A percentile compares a stretch with the other conserved stretches of the same genome.
These are phyloP conservation scores for Monodelphis domestica DNA, from an alignment of 2,797 vertebrate species.

Conservation along the genomic window DNA sequence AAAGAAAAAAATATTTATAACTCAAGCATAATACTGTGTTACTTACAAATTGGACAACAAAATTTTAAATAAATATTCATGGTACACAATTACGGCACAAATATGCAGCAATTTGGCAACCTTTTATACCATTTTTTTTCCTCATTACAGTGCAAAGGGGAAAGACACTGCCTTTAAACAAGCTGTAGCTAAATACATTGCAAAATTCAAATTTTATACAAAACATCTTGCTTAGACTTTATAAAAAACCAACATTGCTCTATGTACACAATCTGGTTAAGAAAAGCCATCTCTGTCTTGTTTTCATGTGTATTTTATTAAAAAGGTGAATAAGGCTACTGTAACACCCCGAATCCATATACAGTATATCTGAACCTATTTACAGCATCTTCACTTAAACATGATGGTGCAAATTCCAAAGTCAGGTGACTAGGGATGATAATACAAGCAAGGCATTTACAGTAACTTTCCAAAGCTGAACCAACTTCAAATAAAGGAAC, in stretches of 20 bases:
- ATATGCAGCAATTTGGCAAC: constrained; percentile 99
- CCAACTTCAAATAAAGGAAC: constrained; percentile 94
- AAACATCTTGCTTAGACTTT: constrained; percentile 99
- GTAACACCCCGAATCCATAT: constrained; percentile 97
- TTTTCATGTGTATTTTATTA: constrained; percentile 88
- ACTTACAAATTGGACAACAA: constrained; percentile 96
- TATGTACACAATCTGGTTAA: constrained; percentile 99
- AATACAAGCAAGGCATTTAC: constrained; percentile 99
- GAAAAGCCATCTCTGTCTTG: constrained; percentile 93
- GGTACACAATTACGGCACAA: constrained; percentile 99
- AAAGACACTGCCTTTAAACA: constrained; percentile 94
- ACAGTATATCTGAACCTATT: constrained; percentile 98
- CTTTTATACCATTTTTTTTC: constrained; percentile 90
- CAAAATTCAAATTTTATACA: constrained; percentile 99
- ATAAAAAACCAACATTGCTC: constrained; percentile 96
- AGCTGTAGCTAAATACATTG: constrained; percentile 99
- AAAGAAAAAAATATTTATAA: constrained; percentile 90
- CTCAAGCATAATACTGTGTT: constrained; percentile 98
- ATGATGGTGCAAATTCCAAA: constrained; percentile 97
- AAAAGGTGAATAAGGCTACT: constrained; percentile 99
- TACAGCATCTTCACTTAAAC: constrained; percentile 96
- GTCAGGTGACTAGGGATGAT: constrained; percentile 93
- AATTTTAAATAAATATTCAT: constrained; percentile 99
- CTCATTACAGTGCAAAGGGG: constrained; percentile 97
- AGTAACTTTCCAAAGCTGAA: constrained; percentile 92